Percentiles rank a stretch among this genome's conserved stretches.
Evolutionary conservation across 2,888 invertebrate species (phyloP).

Genomic region (Anoplius nigerrimus): DNA sequence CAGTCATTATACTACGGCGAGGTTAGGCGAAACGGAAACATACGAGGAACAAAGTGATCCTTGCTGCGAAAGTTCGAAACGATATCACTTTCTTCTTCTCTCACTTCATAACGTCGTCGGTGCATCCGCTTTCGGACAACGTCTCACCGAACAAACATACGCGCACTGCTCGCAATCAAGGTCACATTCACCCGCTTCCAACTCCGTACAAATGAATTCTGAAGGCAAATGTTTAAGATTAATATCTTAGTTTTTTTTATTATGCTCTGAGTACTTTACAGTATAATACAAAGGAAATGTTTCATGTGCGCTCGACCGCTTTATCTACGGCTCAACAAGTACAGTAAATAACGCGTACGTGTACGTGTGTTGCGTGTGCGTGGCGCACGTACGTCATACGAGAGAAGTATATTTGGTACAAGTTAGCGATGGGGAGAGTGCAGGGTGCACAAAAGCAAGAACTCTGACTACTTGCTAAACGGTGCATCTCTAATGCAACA

Average conservation of each 20-base stretch:
- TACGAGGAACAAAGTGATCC: background rate
- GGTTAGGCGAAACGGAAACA: background rate
- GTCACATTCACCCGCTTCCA: background rate
- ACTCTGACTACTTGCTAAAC: conserved; percentile 52
- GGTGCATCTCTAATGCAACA: conserved; percentile 36
- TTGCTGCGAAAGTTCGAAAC: background rate
- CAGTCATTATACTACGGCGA: conserved; percentile 22
- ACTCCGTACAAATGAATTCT: conserved; percentile 3
- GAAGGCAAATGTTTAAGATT: conserved; percentile 53
- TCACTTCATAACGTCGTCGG: background rate
- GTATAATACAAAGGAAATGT: conserved; percentile 71
- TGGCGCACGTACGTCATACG: conserved; percentile 4
- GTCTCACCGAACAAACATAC: no score
- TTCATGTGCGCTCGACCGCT: conserved; percentile 31
- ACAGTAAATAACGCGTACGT: conserved; percentile 34
- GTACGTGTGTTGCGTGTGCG: conserved; percentile 25
- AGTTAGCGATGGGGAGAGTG: conserved; percentile 43
- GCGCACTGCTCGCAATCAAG: background rate
- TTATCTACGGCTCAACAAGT: conserved; percentile 40
- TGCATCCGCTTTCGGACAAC: background rate
- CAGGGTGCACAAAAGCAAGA: conserved; percentile 49
- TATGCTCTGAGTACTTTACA: conserved; percentile 70
- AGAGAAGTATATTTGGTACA: conserved; percentile 46
- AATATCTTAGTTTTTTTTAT: conserved; percentile 68
- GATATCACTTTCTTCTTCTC: background rate